Evolutionary conservation across 2,888 invertebrate species (phyloP), one percentile per base, ranked within the genome.

Genomic region (Melanostoma scalare): DNA sequence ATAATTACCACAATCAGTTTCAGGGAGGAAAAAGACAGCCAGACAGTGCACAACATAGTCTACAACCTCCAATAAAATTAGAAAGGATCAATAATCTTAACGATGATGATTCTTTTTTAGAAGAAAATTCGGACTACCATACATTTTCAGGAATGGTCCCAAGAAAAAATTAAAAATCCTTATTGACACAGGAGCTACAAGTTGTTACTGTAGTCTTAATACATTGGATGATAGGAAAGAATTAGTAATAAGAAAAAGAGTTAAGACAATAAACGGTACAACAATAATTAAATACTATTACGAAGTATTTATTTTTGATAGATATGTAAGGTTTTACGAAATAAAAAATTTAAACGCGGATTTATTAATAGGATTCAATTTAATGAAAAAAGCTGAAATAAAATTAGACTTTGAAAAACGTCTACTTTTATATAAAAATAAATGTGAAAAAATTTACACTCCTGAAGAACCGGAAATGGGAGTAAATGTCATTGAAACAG

Each of bases 151-250:
- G 4, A 44, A 3, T 4, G 8, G 44, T 35, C 35, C n/a, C 55
- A 42, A 8, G 1, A 42, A 9, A 35, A 53, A 53, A 55, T 2
- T 55, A 42, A n/a, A 35, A 53, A 55, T 55, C 8, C 35, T 67
- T 31, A 53, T 67, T 8, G 53, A 67, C 3, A 63, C 63, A 38
- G 56, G 69, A 2, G 60, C 42, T 9, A 44, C 58, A 10, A 44
- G 30, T 4, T 60, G 44, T 31, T 60, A 60, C 60, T 33, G 9
- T 46, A 68, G 5, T 2, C 35, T 20, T 31, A 44, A 68, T 9
- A 9, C 20, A 44, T 33, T 46, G 20, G 6, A 56, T 1, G 10
- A 56, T 6, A 38, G 36, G 31, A 30, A 38, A 3, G n/a, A 56
- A 38, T 6, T 69, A 48, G 20, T 10, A 2, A 44, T 44, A 30